phyloP scores from a whole-genome alignment of 2,888 invertebrate genomes.

The Hyalella azteca region DNA sequence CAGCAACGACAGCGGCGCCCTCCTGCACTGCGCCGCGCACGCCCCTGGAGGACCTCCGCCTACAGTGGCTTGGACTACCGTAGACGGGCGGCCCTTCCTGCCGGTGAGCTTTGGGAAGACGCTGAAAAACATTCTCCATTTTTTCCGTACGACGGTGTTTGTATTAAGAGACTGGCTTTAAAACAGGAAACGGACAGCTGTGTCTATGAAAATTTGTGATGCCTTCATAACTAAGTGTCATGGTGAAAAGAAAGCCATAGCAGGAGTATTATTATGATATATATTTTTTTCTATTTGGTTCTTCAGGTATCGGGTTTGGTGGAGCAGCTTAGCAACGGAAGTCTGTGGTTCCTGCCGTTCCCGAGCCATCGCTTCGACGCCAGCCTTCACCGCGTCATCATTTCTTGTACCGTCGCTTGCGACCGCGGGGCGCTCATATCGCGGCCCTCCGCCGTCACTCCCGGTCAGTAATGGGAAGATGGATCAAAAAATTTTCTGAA shows the following conservation, averaged over 20 bases:
- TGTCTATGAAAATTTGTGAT: too few relatives aligned
- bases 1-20: constrained; percentile 25
- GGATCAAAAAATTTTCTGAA: too few relatives aligned
- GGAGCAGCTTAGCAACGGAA: constrained; percentile 79
- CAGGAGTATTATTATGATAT: too few relatives aligned
- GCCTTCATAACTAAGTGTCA: too few relatives aligned
- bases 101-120: too few relatives aligned
- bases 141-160: too few relatives aligned
- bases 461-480: constrained; percentile 72
- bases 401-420: constrained; percentile 76
- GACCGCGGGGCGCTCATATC: constrained; percentile 79
- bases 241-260: too few relatives aligned
- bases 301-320: constrained; percentile 71
- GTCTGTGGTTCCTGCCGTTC: constrained; percentile 84
- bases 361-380: constrained; percentile 79
- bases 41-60: neutral
- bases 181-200: too few relatives aligned
- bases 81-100: constrained; percentile 1
- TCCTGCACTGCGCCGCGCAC: neutral
- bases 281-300: neutral
- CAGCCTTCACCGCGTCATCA: constrained; percentile 83
- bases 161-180: too few relatives aligned
- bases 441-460: constrained; percentile 83
- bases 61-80: neutral
- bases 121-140: too few relatives aligned